phyloP scores from a whole-genome alignment of 1,140 invertebrate species.

The Gryon sp. region DNA sequence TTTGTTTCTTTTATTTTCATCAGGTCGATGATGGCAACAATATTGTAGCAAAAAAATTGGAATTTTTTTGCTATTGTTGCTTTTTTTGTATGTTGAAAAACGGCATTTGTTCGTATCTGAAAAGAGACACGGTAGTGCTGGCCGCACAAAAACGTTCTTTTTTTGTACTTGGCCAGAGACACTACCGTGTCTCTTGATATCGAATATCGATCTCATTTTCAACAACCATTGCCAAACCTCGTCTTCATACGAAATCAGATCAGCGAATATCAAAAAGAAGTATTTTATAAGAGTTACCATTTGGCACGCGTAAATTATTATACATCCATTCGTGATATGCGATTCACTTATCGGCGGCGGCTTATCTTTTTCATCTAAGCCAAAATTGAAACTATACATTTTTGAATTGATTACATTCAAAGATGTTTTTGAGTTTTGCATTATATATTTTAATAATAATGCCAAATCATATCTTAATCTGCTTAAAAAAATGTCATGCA shows the following conservation, averaged over 20 bases:
- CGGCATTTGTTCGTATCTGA: no score
- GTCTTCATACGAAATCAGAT: constrained; percentile 52
- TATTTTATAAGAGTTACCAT: constrained; percentile 65
- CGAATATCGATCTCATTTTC: constrained; percentile 49
- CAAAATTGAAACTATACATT: constrained; percentile 59
- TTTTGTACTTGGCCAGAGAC: no score
- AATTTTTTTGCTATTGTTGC: no score
- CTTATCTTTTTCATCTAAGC: constrained; percentile 55
- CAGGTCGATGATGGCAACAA: no score
- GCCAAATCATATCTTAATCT: constrained; percentile 1
- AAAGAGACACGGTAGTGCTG: no score
- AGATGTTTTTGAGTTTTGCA: constrained; percentile 14
- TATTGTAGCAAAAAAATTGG: no score
- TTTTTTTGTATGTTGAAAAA: no score
- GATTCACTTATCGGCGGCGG: constrained; percentile 46
- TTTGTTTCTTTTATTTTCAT: no score
- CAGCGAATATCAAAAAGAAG: constrained; percentile 64
- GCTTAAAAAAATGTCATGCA: constrained; percentile 8
- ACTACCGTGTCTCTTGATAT: constrained; percentile 55
- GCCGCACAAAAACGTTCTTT: no score
- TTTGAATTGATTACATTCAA: constrained; percentile 56
- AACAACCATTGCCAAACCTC: constrained; percentile 60
- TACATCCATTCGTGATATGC: constrained; percentile 47
- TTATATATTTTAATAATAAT: background rate
- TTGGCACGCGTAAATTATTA: constrained; percentile 64